Percentiles rank a stretch among this genome's conserved stretches.
phyloP scores from a whole-genome alignment of 2,888 invertebrate genomes.

The Scelioninae gen. 1 region DNA sequence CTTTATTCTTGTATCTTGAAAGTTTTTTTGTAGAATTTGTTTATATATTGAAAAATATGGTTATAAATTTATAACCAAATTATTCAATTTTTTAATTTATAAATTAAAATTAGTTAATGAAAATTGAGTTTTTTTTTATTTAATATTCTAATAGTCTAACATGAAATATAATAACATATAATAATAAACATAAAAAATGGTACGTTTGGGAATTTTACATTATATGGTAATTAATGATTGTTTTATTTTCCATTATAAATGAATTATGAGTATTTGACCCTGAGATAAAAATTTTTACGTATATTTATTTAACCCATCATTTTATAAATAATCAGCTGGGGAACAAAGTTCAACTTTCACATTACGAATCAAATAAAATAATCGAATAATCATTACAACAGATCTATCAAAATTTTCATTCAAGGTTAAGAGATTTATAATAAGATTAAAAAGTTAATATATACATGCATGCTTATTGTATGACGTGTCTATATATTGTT shows the following conservation, averaged over 20 bases:
- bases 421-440: constrained; percentile 43
- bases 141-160: no score
- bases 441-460: constrained; percentile 29
- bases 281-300: constrained; percentile 49
- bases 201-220: not conserved
- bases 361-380: constrained; percentile 27
- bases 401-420: constrained; percentile 34
- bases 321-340: constrained; percentile 38
- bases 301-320: constrained; percentile 57
- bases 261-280: constrained; percentile 25
- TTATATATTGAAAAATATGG: no score
- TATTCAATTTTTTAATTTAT: no score
- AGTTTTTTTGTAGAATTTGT: no score
- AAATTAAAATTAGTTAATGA: no score
- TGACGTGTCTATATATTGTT: no score
- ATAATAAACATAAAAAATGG: no score
- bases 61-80: no score
- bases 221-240: constrained; percentile 5
- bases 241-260: constrained; percentile 29
- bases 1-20: no score
- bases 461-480: no score
- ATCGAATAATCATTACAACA: constrained; percentile 29
- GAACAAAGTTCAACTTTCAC: constrained; percentile 37
- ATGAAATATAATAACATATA: no score
- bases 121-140: no score